Percentiles rank a stretch among this genome's conserved stretches.
Evolutionary conservation across 2,113 vertebrate genomes (phyloP).

Genomic region (Oreotrochilus melanogaster): DNA sequence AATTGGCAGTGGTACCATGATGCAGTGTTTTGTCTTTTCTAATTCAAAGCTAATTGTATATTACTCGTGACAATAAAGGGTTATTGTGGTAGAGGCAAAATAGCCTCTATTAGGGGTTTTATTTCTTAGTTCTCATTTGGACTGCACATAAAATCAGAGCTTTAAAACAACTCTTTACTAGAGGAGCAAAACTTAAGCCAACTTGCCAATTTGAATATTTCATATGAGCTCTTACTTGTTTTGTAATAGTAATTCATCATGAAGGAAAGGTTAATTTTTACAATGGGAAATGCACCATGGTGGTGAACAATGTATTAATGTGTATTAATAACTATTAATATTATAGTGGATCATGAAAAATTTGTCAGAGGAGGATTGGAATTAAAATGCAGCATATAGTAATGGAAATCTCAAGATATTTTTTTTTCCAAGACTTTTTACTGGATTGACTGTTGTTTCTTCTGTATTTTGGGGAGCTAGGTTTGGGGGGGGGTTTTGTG

Average conservation of each 20-base stretch:
- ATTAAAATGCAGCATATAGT: background rate
- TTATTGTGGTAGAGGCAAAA: conserved; percentile 3
- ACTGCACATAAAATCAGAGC: background rate
- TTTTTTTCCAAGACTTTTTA: background rate
- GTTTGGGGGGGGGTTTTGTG: background rate
- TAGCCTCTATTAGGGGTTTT: background rate
- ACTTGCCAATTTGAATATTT: background rate
- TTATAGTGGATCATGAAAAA: background rate
- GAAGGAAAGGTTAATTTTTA: background rate
- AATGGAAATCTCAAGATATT: background rate
- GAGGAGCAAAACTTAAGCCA: background rate
- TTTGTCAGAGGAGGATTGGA: background rate
- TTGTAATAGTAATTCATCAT: background rate
- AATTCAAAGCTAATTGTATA: background rate
- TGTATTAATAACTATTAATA: background rate
- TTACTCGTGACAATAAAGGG: background rate
- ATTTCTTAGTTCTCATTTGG: background rate
- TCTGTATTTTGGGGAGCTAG: background rate
- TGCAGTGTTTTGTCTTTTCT: background rate
- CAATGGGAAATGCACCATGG: background rate
- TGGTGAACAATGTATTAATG: background rate
- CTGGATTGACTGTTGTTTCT: background rate
- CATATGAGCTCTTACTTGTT: background rate
- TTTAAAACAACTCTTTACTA: background rate
- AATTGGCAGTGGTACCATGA: background rate